Base-by-base conservation (phyloP, 2,797 vertebrate genomes). In the Craterocephalus amniculus region DNA sequence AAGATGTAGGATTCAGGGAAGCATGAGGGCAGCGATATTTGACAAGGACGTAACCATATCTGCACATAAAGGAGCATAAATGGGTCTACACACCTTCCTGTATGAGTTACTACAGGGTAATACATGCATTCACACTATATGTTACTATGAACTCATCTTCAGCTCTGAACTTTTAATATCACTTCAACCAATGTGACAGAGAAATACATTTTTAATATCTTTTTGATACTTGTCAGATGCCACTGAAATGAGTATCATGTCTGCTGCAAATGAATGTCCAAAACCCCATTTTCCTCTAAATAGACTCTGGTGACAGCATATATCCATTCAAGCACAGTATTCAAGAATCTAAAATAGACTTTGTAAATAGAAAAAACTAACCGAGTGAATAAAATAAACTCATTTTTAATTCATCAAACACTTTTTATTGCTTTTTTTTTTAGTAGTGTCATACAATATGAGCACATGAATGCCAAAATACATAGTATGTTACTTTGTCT, bases 331-430 rank as follows among this genome's bases (percentile, higher is more conserved):
- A 45, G 45, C 31, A 16, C 72, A 80, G 35, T 48, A 40, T 78
- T 67, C 4, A 66, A 63, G n/a, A 36, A 13, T 32, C 45, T 24
- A 63, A 31, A 70, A 73, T 48, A 66, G 43, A 18, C 38, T 73
- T 1, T 87, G 61, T 83, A 84, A 78, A 87, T 87, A 78, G 3
- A 6, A 72, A 31, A 31, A 2, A 31, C 29, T 3, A 66, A 55
- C 64, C 35, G 36, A 2, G 18, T 51, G 3, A 71, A 58, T 22
- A 60, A 14, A 75, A 63, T 72, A 66, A 69, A 70, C 5, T 9
- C n/a, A 26, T 13, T 76, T 74, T 60, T 63, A 16, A 20, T 8
- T 55, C 27, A 18, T 55, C 27, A 18, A 1, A 55, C 18, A 29
- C 14, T 55, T 55, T 31, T 27, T 27, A 55, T 27, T 27, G 49